These are phyloP conservation scores for Pipa parva DNA, from an alignment of 2,113 vertebrate genomes.

Conservation along the genomic window DNA sequence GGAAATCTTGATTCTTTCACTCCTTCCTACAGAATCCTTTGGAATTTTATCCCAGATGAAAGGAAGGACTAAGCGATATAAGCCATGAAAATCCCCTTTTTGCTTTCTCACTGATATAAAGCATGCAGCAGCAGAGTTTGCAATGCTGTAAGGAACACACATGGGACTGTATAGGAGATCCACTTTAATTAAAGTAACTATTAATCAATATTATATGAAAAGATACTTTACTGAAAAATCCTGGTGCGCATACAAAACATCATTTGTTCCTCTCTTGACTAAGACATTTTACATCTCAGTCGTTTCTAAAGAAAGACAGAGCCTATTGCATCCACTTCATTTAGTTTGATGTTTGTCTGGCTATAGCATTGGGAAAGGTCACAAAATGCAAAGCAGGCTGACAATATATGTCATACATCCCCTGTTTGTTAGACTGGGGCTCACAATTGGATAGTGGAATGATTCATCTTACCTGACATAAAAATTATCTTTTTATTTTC, in stretches of 20 bases:
- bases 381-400: slow-evolving; percentile 1
- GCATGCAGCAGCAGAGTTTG: slow-evolving; percentile 4
- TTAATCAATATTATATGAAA: slow-evolving; percentile 24
- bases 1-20: too few relatives aligned
- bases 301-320: too few relatives aligned
- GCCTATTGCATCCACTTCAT: background rate
- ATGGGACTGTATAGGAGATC: background rate
- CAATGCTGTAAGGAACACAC: background rate
- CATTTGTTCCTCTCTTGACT: too few relatives aligned
- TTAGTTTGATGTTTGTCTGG: background rate
- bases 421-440: background rate
- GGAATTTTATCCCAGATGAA: too few relatives aligned
- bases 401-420: background rate
- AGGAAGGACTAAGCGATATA: too few relatives aligned
- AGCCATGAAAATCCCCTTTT: too few relatives aligned
- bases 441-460: background rate
- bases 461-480: background rate
- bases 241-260: too few relatives aligned
- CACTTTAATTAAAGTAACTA: slow-evolving; percentile 26
- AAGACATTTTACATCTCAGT: too few relatives aligned
- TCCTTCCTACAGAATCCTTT: too few relatives aligned
- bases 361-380: slow-evolving; percentile 3
- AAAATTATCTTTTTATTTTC: background rate
- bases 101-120: too few relatives aligned
- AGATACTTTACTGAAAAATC: too few relatives aligned